Conservation (phyloP, 2,888 invertebrate species). For the Drosophila pseudotalamancana region DNA sequence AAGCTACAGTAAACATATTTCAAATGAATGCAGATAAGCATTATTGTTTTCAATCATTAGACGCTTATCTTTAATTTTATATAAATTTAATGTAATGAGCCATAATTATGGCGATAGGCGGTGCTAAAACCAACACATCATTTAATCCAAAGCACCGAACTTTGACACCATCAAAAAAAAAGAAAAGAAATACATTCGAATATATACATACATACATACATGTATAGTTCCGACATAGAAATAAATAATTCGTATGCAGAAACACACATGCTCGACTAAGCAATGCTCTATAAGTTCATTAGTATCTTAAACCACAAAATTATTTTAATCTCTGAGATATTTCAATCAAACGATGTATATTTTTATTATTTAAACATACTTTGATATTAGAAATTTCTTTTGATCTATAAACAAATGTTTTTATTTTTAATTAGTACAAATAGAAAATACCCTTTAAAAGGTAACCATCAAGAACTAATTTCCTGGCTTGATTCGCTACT, state of each 20-base stretch:
- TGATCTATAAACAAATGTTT: slow-evolving; percentile 1
- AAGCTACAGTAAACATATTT: background rate
- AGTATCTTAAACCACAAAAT: too few relatives aligned
- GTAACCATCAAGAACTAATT: too few relatives aligned
- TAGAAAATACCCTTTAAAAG: background rate
- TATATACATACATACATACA: background rate
- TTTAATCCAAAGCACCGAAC: slow-evolving; percentile 51
- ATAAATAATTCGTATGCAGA: slow-evolving; percentile 16
- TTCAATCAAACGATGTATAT: too few relatives aligned
- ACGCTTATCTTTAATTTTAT: slow-evolving; percentile 24
- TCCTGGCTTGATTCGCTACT: too few relatives aligned
- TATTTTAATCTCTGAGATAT: too few relatives aligned
- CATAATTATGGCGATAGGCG: slow-evolving; percentile 52
- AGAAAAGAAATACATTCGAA: background rate
- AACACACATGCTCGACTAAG: background rate
- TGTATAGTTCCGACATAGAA: background rate
- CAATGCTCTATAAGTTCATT: background rate
- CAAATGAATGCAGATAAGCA: slow-evolving; percentile 1
- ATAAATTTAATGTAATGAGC: slow-evolving; percentile 59
- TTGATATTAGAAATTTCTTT: background rate
- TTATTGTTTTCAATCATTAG: background rate
- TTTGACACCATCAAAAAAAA: slow-evolving; percentile 54
- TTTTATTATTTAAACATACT: background rate
- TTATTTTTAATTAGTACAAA: background rate
- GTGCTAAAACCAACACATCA: slow-evolving; percentile 53